These are phyloP conservation scores for Seira ritae DNA, from an alignment of 2,888 invertebrate species.

Conservation along the genomic window DNA sequence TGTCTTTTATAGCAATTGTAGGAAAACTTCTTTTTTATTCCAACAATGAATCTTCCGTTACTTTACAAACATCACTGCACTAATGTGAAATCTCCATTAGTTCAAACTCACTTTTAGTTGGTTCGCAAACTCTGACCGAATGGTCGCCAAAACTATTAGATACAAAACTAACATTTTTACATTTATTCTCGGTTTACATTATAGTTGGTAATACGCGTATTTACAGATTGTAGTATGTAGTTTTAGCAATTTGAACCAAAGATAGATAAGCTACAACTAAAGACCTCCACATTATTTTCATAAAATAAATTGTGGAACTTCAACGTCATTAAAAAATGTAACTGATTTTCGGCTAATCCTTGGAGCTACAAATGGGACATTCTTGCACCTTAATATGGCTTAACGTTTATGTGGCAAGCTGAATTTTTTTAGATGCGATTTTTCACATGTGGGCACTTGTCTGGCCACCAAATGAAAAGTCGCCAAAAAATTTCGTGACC, in stretches of 20 bases:
- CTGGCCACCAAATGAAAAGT: too few species aligned
- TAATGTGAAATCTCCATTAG: constrained; percentile 61
- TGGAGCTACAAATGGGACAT: too few species aligned
- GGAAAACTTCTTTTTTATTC: constrained; percentile 54
- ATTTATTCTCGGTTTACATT: not conserved
- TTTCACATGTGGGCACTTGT: too few species aligned
- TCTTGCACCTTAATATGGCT: too few species aligned
- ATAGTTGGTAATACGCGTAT: not conserved
- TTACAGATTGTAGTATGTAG: not conserved
- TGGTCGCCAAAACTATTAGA: constrained; percentile 44
- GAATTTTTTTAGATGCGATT: too few species aligned
- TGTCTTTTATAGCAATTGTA: constrained; percentile 42
- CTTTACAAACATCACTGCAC: constrained; percentile 61
- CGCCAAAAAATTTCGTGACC: too few species aligned
- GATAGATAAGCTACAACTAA: not conserved
- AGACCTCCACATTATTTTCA: not conserved
- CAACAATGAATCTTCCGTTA: constrained; percentile 60
- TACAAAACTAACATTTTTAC: constrained; percentile 9
- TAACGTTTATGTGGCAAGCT: too few species aligned
- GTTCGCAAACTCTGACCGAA: constrained; percentile 41
- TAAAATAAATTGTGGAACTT: not conserved
- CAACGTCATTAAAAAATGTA: not conserved
- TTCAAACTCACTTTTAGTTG: constrained; percentile 51
- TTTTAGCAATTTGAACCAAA: not conserved
- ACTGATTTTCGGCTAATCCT: too few species aligned